Conservation (phyloP, 1,140 invertebrate genomes). For the Gryon sp. region DNA sequence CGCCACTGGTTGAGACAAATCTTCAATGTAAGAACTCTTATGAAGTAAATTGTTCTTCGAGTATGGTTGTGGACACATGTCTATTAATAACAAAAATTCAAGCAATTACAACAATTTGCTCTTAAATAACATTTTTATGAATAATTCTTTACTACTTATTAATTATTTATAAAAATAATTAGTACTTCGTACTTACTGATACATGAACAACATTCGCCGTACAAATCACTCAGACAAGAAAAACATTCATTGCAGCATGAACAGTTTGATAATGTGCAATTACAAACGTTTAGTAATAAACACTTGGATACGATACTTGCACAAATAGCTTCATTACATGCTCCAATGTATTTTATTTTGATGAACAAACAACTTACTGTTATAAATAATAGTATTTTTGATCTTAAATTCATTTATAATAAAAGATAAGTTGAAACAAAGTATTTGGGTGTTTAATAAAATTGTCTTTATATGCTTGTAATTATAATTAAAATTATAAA, state of each 20-base stretch:
- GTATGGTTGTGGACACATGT: slow-evolving; percentile 90
- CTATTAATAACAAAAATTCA: slow-evolving; percentile 77
- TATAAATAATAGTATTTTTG: not conserved
- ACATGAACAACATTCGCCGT: slow-evolving; percentile 43
- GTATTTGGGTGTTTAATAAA: too few relatives aligned
- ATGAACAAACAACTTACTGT: not conserved
- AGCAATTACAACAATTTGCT: too few relatives aligned
- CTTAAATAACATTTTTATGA: not conserved
- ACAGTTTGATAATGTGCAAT: slow-evolving; percentile 27
- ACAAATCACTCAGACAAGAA: slow-evolving; percentile 26
- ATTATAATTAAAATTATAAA: too few relatives aligned
- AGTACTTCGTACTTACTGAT: slow-evolving; percentile 20
- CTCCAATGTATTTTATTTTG: not conserved
- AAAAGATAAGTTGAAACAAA: too few relatives aligned
- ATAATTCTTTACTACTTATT: not conserved
- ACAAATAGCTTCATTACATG: slow-evolving; percentile 49
- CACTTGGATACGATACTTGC: slow-evolving; percentile 45
- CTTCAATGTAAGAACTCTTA: slow-evolving; percentile 89
- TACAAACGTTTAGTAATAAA: slow-evolving; percentile 16
- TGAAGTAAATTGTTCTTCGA: slow-evolving; percentile 81
- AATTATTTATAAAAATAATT: not conserved
- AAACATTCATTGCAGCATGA: slow-evolving; percentile 43
- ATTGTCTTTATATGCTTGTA: too few relatives aligned
- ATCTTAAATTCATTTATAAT: slow-evolving; percentile 1
- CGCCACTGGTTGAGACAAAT: slow-evolving; percentile 86